Evolutionary conservation across 1,140 invertebrate species (phyloP), one percentile per base, ranked within the genome.

Genomic region (Euura lappo): DNA sequence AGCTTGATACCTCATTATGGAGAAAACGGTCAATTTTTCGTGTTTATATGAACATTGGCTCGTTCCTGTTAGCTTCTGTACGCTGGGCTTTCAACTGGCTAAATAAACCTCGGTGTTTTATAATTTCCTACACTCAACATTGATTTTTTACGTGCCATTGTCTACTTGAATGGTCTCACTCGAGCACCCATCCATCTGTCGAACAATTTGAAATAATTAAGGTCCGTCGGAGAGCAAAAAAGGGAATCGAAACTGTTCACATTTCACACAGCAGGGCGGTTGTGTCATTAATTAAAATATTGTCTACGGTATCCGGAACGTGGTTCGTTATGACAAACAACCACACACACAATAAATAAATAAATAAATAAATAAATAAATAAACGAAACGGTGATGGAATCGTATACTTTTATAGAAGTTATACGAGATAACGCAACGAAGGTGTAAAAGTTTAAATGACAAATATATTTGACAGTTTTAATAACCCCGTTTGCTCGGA

Each of bases 121-220:
- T 60, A 8, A 60, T 60, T 60, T 60, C 51, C 8, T 11, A 60
- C 13, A 60, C 6, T 0, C 10, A 60, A 60, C 3, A 60, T 11
- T 60, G 13, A 60, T 60, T 60, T n/a, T n/a, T 3, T 60, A 60
- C 51, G 13, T 60, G 51, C 13, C 13, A 11, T 60, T 4, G 51
- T n/a, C 51, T 60, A 60, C 6, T 28, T 28, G 51, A 60, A 60
- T 60, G 13, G 51, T 60, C 51, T 60, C 51, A 60, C 51, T n/a
- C 8, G 51, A 60, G 51, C 13, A 28, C 13, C 13, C 51, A n/a
- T 60, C 51, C 28, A 60, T 60, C 51, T 0, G 51, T 60, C 8
- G 51, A 5, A 60, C 51, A 60, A 60, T 60, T 60, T 60, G 13
- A 60, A 60, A 60, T 60, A 60, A 60, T 60, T 60, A 60, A 60